Base-by-base conservation (phyloP, 2,797 vertebrate species). In the Borostomias antarcticus region DNA sequence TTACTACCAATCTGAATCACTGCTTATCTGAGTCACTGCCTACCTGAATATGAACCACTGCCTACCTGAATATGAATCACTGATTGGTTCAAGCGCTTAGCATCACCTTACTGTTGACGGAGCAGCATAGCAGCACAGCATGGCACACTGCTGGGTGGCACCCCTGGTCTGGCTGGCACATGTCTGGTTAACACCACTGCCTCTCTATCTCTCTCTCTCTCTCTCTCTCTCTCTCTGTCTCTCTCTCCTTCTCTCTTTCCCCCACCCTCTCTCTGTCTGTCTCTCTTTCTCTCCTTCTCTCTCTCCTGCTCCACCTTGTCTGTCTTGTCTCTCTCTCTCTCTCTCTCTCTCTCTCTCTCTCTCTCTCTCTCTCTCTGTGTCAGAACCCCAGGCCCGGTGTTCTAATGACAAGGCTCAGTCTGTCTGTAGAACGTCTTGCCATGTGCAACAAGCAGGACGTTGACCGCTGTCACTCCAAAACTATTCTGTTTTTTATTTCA, bases 121-220 rank as follows among this genome's bases (percentile, higher is more conserved):
- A 80, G 66, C 70, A 80, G 61, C 73, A 53, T 69, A 54, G 63
- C 66, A 68, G 68, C 63, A 57, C 68, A 73, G 85, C 90, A 88
- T 88, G 84, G 65, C 68, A 82, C 69, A 68, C 57, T 69, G 73
- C 67, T 56, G 60, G 57, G 66, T 66, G 10, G 13, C 4, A 19
- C 33, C 35, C 35, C 25, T 26, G 19, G 28, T 56, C 40, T 65
- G 11, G 52, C 58, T 58, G 48, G 43, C 58, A 66, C 50, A 61
- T 37, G 25, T 51, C 53, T 80, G 66, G 67, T 82, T 85, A 85
- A 88, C 82, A 77, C 63, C 58, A 84, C 87, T 86, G 11, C 17
- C 47, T n/a, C 17, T n/a, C 17, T n/a, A 7, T 19, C 17, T 48
- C 47, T 48, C 47, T n/a, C n/a, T n/a, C n/a, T n/a, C n/a, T n/a